A percentile compares a stretch with the other conserved stretches of the same genome.
These are phyloP conservation scores for Gopherus evgoodei DNA, from an alignment of 2,113 vertebrate species.

Conservation along the genomic window DNA sequence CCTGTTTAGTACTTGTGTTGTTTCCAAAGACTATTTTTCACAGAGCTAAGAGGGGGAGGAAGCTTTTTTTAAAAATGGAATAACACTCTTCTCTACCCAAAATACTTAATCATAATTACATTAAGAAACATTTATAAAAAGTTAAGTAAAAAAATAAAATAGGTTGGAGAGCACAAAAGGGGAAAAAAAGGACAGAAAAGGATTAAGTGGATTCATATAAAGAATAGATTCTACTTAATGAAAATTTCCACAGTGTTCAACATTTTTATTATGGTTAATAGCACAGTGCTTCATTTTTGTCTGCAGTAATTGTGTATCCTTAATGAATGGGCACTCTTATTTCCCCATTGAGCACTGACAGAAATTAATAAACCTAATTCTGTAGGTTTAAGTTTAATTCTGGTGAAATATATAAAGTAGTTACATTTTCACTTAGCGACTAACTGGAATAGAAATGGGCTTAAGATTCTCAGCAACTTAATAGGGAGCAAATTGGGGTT, in stretches of 20 bases:
- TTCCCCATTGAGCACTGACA: conserved; percentile 87
- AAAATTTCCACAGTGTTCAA: conserved; percentile 89
- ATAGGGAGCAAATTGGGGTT: conserved; percentile 72
- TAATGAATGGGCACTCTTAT: conserved; percentile 88
- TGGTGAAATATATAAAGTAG: conserved; percentile 89
- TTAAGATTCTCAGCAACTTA: conserved; percentile 77
- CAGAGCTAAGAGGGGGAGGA: conserved; percentile 42
- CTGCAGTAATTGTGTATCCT: conserved; percentile 86
- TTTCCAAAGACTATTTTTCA: conserved; percentile 68
- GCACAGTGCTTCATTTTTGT: conserved; percentile 87
- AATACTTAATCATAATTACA: conserved; percentile 88
- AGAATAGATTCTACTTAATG: conserved; percentile 89
- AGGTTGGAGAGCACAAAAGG: conserved; percentile 79
- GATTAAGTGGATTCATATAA: conserved; percentile 89
- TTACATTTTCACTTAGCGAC: conserved; percentile 86
- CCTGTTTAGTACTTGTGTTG: conserved; percentile 65
- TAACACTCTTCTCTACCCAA: conserved; percentile 72
- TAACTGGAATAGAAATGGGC: conserved; percentile 76
- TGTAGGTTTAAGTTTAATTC: conserved; percentile 91
- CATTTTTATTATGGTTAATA: conserved; percentile 91
- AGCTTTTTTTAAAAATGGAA: conserved; percentile 57
- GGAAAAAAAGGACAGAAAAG: conserved; percentile 78
- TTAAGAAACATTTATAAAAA: conserved; percentile 87
- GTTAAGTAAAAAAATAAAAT: conserved; percentile 86
- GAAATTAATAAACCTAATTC: conserved; percentile 91